Base-by-base conservation (phyloP, 2,888 invertebrate genomes). In the Drosophila kokeensis region DNA sequence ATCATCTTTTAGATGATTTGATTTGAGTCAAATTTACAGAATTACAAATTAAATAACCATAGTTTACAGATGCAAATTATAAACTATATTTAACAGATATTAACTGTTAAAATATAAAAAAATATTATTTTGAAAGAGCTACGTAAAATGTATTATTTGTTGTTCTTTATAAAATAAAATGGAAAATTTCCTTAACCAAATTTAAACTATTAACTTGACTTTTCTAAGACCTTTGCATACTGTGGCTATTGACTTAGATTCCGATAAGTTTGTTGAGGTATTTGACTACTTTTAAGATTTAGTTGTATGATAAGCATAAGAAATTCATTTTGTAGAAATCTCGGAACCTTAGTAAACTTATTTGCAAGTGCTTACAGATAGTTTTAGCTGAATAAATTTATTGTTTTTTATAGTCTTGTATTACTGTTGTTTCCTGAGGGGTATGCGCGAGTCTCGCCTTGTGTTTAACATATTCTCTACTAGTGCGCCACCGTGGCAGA, bases 401-500 rank as follows among this genome's bases (percentile, higher is more conserved):
- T 27, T 27, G 18, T 24, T 15, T 38, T 57, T 27, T 27, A 58
- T 32, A 29, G n/a, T 42, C 15, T 18, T 36, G 4, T 24, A 45
- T 24, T 10, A 42, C n/a, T 13, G 30, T 21, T 10, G 55, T 34
- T 49, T 36, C 1, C 0, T 49, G 27, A 27, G 32, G 7, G 63
- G 79, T 79, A 79, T 76, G 10, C 0, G 3, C 10, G 1, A 55
- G 53, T 68, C 59, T 32, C 24, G 21, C 15, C 24, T 49, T 21
- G 8, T 27, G 18, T 13, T 21, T 8, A 8, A 4, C 8, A 6
- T 45, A 38, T 70, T 38, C 60, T 54, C 50, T 67, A 69, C 71
- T 50, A 64, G 27, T 74, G 57, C 57, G 65, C 63, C 72, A 52
- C 53, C 53, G 63, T 52, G 65, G 67, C 83, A 80, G 86, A 86